Base-by-base conservation (phyloP, 2,888 invertebrate genomes). In the Gnatocerus cornutus region DNA sequence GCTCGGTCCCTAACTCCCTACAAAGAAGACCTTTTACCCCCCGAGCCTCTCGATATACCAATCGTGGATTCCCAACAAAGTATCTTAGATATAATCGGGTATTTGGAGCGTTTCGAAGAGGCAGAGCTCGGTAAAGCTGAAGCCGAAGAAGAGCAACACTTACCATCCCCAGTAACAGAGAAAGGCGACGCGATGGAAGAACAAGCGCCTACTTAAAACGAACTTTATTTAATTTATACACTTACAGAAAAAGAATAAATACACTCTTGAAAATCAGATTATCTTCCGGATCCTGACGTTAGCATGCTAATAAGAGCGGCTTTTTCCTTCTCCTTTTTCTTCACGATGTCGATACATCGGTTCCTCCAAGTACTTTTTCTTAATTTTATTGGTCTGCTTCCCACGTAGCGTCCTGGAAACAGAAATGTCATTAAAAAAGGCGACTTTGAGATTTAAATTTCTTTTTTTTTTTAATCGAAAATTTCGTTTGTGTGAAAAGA, bases 291-390 rank as follows among this genome's bases (percentile, higher is more conserved):
- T 21, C 89, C 89, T 0, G 90, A 88, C 78, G 92, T 92, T 52
- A 93, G 85, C 73, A 93, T 85, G 72, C 89, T 91, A 75, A 95
- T 89, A 4, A 98, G 87, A 0, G 94, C 91, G 66, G 94, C 93
- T 81, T 98, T 98, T 80, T 98, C 97, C 79, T 96, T 97, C 82
- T 97, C 97, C 84, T 99, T 99, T 87, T 97, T 98, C 74, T 95
- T 90, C 0, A 98, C 98, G 0, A 95, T 89, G 75, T 99, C 98
- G 8, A 98, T 87, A 79, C 96, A 95, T 70, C 99, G 89, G 76
- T 94, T 95, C 79, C 93, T 94, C 99, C 99, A 99, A 0, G 93
- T 92, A 82, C 98, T 98, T 86, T 99, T 99, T 14, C 99, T 87
- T 64, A 99, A 86, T 84, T 99, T 99, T 72, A 99, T 99, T 0